phyloP scores from a whole-genome alignment of 2,888 invertebrate species.

The Brachycybe producta region DNA sequence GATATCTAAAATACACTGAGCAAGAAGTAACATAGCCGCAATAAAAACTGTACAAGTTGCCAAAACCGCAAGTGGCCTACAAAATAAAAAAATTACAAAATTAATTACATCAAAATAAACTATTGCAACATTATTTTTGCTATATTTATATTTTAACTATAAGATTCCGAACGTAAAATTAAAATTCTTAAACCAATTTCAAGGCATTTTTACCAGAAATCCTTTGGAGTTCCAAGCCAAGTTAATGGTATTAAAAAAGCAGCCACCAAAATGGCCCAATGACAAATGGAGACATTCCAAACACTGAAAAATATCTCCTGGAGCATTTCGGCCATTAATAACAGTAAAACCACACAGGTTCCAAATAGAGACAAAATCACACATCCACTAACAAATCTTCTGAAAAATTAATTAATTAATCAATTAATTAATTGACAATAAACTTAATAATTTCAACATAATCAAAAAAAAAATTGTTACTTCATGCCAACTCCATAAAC shows the following conservation, averaged over 20 bases:
- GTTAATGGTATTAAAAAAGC: slow-evolving; percentile 46
- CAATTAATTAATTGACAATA: neutral
- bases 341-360: slow-evolving; percentile 49
- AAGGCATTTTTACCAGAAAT: slow-evolving; percentile 50
- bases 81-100: neutral
- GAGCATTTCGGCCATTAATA: slow-evolving; percentile 51
- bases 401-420: neutral
- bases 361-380: slow-evolving; percentile 36
- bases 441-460: neutral
- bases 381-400: slow-evolving; percentile 2
- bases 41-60: slow-evolving; percentile 48
- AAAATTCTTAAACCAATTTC: no score
- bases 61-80: slow-evolving; percentile 49
- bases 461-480: slow-evolving; percentile 15
- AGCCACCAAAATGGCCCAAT: slow-evolving; percentile 50
- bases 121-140: no score
- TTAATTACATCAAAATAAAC: no score
- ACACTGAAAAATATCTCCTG: slow-evolving; percentile 42
- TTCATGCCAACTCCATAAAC: slow-evolving; percentile 42
- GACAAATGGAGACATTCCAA: slow-evolving; percentile 43
- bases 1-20: slow-evolving; percentile 45
- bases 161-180: no score
- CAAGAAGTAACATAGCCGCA: slow-evolving; percentile 49
- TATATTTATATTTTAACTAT: no score
- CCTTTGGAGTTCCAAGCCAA: slow-evolving; percentile 55